Base-by-base conservation (phyloP, 1,140 invertebrate species). In the Vanessa atalanta region DNA sequence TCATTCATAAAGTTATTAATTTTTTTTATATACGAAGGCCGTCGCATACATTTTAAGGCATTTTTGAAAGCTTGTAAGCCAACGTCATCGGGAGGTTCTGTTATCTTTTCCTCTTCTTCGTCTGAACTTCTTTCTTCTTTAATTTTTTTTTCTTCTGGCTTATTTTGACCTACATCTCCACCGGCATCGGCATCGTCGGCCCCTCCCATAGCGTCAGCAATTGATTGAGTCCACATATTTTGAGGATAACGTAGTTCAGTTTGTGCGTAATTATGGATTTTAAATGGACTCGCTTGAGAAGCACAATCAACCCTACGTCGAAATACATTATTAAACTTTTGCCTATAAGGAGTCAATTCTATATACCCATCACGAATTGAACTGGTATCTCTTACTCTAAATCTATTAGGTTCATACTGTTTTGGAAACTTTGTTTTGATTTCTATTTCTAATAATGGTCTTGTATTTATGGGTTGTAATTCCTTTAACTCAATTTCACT, bases 181-280 rank as follows among this genome's bases (percentile, higher is more conserved):
- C 83, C 88, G 15, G 75, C 89, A 53, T 85, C 81, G n/a, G 60
- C 57, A 70, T 89, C 84, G 47, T 80, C 78, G 0, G 78, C 65
- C 68, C 75, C 79, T 63, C 94, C 88, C 48, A 94, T 90, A 16
- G 94, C 86, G 80, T 94, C 89, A 20, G 92, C 89, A 51, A 91
- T 87, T 23, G 90, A 94, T 78, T 97, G 96, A 1, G 95, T 95
- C 93, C 95, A 95, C 55, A 94, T 93, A 87, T 96, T 96, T 70
- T 94, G 92, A 12, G 94, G 94, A 86, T 95, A 95, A 68, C 91
- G 93, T 23, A 95, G 93, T 57, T 90, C 91, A 2, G 96, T 97
- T 91, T 97, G 96, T 69, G 94, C 94, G 76, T 94, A 90, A 53
- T 89, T 90, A 16, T 93, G 81, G 14, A 87, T 74, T 31, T 82